Conservation (phyloP, 2,113 vertebrate genomes). For the Mixornis gularis region DNA sequence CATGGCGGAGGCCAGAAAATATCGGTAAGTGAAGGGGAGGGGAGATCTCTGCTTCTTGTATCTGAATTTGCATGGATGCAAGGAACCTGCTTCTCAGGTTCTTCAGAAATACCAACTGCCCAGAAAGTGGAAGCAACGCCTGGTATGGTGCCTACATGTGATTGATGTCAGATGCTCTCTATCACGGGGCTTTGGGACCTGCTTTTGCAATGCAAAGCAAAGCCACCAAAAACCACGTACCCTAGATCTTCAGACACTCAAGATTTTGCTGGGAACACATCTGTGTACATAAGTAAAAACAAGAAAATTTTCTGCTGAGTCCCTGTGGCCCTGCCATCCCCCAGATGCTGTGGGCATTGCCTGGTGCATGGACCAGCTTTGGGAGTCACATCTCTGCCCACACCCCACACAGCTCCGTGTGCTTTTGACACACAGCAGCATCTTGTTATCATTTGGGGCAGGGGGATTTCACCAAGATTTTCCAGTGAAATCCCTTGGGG, state of each 20-base stretch:
- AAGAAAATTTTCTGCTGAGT: not conserved
- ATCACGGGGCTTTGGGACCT: not conserved
- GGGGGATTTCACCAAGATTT: not conserved
- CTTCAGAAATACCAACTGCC: not conserved
- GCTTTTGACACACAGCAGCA: not conserved
- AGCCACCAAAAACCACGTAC: fast-evolving
- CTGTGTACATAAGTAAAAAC: not conserved
- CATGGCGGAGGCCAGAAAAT: conserved; percentile 43
- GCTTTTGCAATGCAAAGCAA: not conserved
- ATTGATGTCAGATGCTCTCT: not conserved
- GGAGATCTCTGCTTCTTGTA: not conserved
- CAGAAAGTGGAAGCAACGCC: not conserved
- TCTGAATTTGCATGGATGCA: not conserved
- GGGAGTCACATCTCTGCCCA: not conserved
- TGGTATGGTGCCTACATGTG: not conserved
- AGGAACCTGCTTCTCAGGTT: not conserved
- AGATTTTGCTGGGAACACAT: not conserved
- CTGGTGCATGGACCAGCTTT: not conserved
- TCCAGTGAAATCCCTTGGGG: not conserved
- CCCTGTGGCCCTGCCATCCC: not conserved
- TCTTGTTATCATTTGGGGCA: not conserved
- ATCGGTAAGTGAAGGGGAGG: conserved; percentile 25
- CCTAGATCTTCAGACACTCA: not conserved
- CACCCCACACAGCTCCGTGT: fast-evolving
- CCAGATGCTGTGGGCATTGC: not conserved